Evolutionary conservation across 2,888 invertebrate species (phyloP).

Genomic region (Ochropacha duplaris): DNA sequence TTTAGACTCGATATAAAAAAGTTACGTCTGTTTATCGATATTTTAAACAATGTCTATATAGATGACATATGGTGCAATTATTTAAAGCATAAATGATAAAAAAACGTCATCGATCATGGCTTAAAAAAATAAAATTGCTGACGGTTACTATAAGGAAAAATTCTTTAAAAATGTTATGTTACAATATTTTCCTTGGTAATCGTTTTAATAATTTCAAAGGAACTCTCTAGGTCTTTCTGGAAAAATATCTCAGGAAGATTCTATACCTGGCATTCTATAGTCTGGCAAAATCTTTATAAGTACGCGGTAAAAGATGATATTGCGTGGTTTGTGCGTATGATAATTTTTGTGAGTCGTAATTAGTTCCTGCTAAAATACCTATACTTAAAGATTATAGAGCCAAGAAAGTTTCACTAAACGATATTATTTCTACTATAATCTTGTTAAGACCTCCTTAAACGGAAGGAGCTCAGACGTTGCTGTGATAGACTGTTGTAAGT

Average conservation of each 20-base stretch:
- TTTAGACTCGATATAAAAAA: conserved; percentile 41
- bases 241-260: no score
- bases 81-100: background rate
- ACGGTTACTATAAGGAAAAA: background rate
- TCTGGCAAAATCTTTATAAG: no score
- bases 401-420: background rate
- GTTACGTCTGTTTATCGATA: conserved; percentile 32
- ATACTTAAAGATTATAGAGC: background rate
- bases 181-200: no score
- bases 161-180: background rate
- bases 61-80: background rate
- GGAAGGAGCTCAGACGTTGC: background rate
- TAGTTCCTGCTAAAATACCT: background rate
- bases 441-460: background rate
- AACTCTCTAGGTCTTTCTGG: no score
- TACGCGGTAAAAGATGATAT: no score
- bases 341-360: no score
- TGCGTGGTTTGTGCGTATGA: no score
- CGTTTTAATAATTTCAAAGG: no score
- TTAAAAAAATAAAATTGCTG: background rate
- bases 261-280: no score
- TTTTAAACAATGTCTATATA: conserved; percentile 13
- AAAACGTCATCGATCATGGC: background rate
- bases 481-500: background rate
- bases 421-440: background rate